Evolutionary conservation across 2,113 vertebrate genomes (phyloP), one percentile per base, ranked within the genome.

Genomic region (Chaetodon trifascialis): DNA sequence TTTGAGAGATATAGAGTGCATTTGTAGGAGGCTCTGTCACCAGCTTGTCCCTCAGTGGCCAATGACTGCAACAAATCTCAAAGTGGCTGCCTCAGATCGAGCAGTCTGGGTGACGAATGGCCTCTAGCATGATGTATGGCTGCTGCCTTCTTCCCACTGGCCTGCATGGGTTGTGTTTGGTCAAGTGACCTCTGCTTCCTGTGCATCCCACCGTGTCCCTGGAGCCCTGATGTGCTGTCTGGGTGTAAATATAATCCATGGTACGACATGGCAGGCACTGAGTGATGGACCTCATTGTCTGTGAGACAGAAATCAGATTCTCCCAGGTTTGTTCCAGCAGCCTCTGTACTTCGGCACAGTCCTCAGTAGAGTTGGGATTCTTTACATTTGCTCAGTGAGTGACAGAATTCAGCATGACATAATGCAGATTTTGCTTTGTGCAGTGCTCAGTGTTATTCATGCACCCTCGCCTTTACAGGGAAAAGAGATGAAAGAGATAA

Each of bases 191-290:
- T 90, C 84, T 77, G 16, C 84, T 86, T 89, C 86, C 86, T 82
- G 85, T 81, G 83, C 79, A 71, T 70, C 79, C 60, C 63, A 2
- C 56, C 38, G 23, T 34, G 85, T 88, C 89, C 89, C 92, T 77
- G 59, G 78, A 86, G 88, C 23, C 85, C 68, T 49, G 46, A 84
- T 90, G 79, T 71, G 83, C 88, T 90, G 88, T 85, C 83, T 54
- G 76, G 76, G 79, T 89, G 89, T 88, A 93, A 94, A 94, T 93
- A 94, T 89, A 90, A 92, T 92, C 89, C 76, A 92, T 82, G 64
- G 71, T 4, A 46, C 72, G n/a, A 56, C 86, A 56, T 62, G 66
- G 71, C 64, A 63, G 82, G 68, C 5, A 34, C 60, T 88, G 92
- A 94, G 70, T 63, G 87, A 92, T 92, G 91, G 83, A 76, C 19